Conservation (phyloP, 2,113 vertebrate genomes). For the Phrynocephalus versicolor region DNA sequence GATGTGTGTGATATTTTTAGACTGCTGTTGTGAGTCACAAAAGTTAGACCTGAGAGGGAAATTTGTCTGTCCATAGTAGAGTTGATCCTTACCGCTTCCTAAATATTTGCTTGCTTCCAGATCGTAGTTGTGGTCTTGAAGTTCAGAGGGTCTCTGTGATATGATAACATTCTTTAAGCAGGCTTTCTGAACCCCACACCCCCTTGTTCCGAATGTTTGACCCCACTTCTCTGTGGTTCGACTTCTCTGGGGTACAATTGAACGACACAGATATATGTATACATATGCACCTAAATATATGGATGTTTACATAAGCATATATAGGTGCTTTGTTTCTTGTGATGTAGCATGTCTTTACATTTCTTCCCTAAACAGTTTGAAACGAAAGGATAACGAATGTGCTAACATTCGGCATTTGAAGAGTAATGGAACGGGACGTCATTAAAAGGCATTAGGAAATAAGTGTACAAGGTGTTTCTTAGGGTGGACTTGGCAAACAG, state of each 20-base stretch:
- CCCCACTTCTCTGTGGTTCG: not conserved
- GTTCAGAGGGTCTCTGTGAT: not conserved
- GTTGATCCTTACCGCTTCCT: not conserved
- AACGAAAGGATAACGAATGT: not conserved
- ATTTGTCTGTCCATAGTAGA: too few species aligned
- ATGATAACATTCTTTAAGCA: too few species aligned
- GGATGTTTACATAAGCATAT: too few species aligned
- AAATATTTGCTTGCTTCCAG: not conserved
- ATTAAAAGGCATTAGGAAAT: not conserved
- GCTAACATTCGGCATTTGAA: too few species aligned
- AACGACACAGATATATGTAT: too few species aligned
- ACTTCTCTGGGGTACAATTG: too few species aligned
- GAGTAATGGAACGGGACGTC: not conserved
- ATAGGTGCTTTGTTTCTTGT: too few species aligned
- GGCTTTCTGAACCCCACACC: not conserved
- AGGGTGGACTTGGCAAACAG: conserved; percentile 9
- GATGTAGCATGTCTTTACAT: not conserved
- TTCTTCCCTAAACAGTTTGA: not conserved
- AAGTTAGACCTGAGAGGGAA: not conserved
- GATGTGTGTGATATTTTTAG: not conserved
- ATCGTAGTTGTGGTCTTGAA: too few species aligned
- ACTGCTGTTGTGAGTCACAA: not conserved
- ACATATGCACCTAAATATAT: too few species aligned
- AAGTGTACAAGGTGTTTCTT: not conserved
- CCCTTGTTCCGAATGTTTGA: too few species aligned